Percentiles rank a stretch among this genome's conserved stretches.
phyloP scores from a whole-genome alignment of 2,888 invertebrate species.

The Limnephilus auricula region DNA sequence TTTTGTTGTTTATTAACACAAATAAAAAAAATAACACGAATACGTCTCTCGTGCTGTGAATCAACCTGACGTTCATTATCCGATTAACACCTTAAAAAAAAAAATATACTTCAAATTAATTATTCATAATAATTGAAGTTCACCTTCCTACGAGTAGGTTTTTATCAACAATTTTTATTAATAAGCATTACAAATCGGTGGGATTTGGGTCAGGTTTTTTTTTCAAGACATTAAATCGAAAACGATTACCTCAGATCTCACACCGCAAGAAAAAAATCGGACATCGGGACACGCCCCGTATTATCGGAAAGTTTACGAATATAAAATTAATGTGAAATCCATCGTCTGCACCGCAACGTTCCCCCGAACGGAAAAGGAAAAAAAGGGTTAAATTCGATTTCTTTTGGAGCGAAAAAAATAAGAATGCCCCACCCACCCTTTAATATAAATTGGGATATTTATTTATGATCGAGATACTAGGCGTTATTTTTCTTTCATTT shows the following conservation, averaged over 20 bases:
- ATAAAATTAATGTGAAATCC: conserved; percentile 66
- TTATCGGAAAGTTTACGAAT: conserved; percentile 68
- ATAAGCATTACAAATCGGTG: conserved; percentile 16
- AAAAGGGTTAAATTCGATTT: conserved; percentile 65
- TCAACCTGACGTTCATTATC: neutral
- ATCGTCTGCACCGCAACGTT: conserved; percentile 64
- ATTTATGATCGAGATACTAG: conserved; percentile 65
- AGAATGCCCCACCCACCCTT: conserved; percentile 64
- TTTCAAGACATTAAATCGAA: conserved; percentile 32
- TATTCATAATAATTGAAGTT: neutral
- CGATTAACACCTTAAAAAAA: neutral
- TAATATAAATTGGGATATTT: conserved; percentile 67
- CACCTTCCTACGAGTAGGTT: neutral
- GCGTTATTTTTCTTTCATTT: conserved; percentile 47
- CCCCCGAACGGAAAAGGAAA: conserved; percentile 62
- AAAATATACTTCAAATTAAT: neutral
- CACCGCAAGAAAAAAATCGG: conserved; percentile 25
- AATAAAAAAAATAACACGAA: neutral
- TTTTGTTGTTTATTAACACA: neutral
- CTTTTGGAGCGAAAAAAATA: conserved; percentile 65
- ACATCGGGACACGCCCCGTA: conserved; percentile 69
- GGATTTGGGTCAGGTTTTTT: conserved; percentile 24
- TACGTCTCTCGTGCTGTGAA: neutral
- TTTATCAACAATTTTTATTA: conserved; percentile 7
- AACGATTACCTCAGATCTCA: conserved; percentile 45